phyloP scores from a whole-genome alignment of 2,888 invertebrate genomes.

The Aphodius sticticus region DNA sequence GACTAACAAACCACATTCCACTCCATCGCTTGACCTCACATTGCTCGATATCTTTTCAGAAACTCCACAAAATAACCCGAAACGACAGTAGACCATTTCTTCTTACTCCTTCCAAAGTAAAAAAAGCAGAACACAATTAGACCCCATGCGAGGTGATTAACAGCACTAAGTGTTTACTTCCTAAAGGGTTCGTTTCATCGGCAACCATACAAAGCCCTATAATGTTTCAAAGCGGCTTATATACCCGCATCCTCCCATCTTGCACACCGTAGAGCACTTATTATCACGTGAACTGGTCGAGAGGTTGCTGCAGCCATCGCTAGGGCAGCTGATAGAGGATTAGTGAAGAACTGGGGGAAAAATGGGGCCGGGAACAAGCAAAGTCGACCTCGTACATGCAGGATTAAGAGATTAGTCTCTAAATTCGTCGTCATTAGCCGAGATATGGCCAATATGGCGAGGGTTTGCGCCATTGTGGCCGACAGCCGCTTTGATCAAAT shows the following conservation, averaged over 20 bases:
- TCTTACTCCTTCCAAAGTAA: neutral
- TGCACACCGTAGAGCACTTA: neutral
- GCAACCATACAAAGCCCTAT: neutral
- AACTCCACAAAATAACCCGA: no score
- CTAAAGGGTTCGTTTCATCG: neutral
- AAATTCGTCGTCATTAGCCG: constrained; percentile 30
- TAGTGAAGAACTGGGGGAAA: neutral
- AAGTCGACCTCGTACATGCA: constrained; percentile 33
- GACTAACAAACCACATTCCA: no score
- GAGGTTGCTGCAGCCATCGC: neutral
- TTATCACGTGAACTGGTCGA: neutral
- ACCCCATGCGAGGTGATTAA: neutral
- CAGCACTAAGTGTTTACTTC: neutral
- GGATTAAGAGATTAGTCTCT: constrained; percentile 35
- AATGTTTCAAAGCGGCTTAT: neutral
- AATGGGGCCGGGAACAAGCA: constrained; percentile 23
- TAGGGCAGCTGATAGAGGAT: constrained; percentile 20
- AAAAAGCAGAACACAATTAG: neutral
- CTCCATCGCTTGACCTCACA: no score
- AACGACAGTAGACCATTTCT: no score
- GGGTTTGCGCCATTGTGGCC: constrained; percentile 22
- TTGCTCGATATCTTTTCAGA: no score
- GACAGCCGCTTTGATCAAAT: constrained; percentile 15
- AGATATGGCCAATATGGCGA: constrained; percentile 16
- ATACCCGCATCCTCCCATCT: neutral